These are phyloP conservation scores for Apodemia duryi DNA, from an alignment of 2,888 invertebrate genomes.

Conservation along the genomic window DNA sequence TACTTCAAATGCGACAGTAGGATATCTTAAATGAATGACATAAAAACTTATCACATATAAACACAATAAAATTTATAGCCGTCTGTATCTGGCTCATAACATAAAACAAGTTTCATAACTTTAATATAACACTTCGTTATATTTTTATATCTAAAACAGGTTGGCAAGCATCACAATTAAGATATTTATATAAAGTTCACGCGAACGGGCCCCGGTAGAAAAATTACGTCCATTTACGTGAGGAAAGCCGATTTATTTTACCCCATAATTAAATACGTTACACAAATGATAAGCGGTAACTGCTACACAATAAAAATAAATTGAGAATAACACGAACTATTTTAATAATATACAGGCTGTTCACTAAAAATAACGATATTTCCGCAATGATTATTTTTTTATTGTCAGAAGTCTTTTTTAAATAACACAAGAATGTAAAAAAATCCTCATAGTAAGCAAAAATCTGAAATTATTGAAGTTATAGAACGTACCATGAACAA, in stretches of 20 bases:
- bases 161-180: conserved; percentile 60
- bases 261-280: conserved; percentile 37
- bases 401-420: not conserved
- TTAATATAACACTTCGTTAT: conserved; percentile 48
- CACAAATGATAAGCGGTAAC: conserved; percentile 36
- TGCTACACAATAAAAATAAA: conserved; percentile 32
- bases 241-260: conserved; percentile 34
- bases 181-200: conserved; percentile 67
- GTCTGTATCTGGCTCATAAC: conserved; percentile 63
- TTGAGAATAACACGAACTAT: conserved; percentile 30
- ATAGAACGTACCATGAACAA: too few species aligned
- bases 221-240: conserved; percentile 37
- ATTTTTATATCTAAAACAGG: conserved; percentile 72
- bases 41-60: not conserved
- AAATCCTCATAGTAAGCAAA: too few species aligned
- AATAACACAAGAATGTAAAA: not conserved
- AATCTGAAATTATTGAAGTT: too few species aligned
- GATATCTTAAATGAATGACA: not conserved
- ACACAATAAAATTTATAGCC: conserved; percentile 9
- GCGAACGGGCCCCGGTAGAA: conserved; percentile 44
- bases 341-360: conserved; percentile 17
- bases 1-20: too few species aligned
- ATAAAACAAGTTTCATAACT: conserved; percentile 66
- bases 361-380: not conserved
- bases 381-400: not conserved